Percentiles rank a stretch among this genome's conserved stretches.
Evolutionary conservation across 2,113 vertebrate genomes (phyloP).

Genomic region (Corydoras maculifer): DNA sequence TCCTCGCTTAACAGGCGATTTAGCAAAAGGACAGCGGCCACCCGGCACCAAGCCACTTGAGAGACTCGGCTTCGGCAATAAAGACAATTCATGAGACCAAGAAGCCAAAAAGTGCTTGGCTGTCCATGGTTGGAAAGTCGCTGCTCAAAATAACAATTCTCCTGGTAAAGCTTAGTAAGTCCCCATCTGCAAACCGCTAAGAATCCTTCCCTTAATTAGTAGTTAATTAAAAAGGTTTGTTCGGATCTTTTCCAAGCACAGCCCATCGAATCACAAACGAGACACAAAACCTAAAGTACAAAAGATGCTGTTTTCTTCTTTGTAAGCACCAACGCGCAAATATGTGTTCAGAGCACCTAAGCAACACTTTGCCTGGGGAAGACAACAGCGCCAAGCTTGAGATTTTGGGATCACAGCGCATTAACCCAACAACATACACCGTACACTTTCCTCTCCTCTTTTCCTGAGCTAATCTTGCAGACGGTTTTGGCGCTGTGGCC

Average conservation of each 20-base stretch:
- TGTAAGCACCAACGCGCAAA: neutral
- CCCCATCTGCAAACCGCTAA: neutral
- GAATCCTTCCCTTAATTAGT: neutral
- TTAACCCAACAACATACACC: constrained; percentile 23
- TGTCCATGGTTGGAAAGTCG: neutral
- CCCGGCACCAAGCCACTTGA: neutral
- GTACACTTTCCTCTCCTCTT: constrained; percentile 16
- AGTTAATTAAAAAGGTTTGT: constrained; percentile 9
- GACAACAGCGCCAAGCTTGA: constrained; percentile 16
- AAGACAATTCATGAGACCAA: neutral
- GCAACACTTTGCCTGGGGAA: constrained; percentile 2
- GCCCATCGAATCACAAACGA: neutral
- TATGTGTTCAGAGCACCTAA: neutral
- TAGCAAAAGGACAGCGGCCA: constrained; percentile 23
- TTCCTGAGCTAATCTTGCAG: constrained; percentile 54
- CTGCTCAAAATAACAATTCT: neutral
- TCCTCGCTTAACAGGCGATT: constrained; percentile 22
- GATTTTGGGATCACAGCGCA: constrained; percentile 27
- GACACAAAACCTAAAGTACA: neutral
- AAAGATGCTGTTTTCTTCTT: neutral
- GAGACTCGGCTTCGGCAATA: neutral
- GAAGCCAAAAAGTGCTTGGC: neutral
- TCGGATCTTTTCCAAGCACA: neutral
- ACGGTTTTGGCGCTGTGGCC: constrained; percentile 48
- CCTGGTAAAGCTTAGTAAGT: neutral